Evolutionary conservation across 2,113 vertebrate species (phyloP).

Genomic region (Neopipo cinnamomea): DNA sequence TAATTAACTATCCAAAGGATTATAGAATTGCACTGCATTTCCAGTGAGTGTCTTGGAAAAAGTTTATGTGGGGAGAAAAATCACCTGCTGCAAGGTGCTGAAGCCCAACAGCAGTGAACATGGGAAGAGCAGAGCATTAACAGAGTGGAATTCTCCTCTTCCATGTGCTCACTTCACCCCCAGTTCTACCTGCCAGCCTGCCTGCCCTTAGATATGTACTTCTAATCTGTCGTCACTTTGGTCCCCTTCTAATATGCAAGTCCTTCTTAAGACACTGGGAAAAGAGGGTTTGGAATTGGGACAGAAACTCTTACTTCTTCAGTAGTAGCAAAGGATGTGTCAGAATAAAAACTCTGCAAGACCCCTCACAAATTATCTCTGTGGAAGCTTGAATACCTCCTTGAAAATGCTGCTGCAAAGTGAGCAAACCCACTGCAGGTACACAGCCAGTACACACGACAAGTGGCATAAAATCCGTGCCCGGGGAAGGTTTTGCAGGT

Average conservation of each 20-base stretch:
- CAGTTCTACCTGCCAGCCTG: not conserved
- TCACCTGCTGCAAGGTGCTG: not conserved
- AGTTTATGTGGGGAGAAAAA: not conserved
- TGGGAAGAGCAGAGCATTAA: not conserved
- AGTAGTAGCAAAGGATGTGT: not conserved
- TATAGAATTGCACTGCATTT: not conserved
- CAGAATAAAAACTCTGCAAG: not conserved
- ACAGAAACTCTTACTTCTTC: not conserved
- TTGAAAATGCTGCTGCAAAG: conserved; percentile 70
- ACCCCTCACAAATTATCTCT: not conserved
- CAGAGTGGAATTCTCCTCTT: not conserved
- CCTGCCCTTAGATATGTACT: not conserved
- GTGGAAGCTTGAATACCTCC: conserved; percentile 65
- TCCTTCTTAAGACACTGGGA: not conserved
- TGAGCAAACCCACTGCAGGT: conserved; percentile 72
- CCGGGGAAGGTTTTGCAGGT: not conserved
- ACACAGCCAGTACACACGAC: conserved; percentile 68
- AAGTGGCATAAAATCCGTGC: conserved; percentile 68
- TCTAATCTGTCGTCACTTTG: not conserved
- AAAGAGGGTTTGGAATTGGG: not conserved
- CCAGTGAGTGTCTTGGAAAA: not conserved
- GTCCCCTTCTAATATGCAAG: not conserved
- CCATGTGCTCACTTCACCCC: not conserved
- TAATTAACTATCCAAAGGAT: not conserved
- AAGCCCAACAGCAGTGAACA: not conserved